Base-by-base conservation (phyloP, 2,888 invertebrate genomes). In the Mylabris sibirica region DNA sequence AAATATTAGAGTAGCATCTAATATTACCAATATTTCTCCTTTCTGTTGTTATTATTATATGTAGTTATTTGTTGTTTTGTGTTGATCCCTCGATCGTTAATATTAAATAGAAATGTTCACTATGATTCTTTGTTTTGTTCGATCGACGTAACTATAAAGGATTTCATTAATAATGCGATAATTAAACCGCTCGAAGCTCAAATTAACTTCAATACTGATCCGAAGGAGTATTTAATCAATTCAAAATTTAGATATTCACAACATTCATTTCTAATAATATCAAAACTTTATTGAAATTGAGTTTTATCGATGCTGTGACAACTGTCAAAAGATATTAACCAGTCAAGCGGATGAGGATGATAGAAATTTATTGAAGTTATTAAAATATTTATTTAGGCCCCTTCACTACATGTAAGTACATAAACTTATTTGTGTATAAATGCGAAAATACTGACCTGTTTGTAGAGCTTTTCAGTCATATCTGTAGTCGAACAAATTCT, bases 131-230 rank as follows among this genome's bases (percentile, higher is more conserved):
- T 11, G 4, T 53, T 3, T 53, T 53, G 22, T 53, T 53, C 3
- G 53, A 11, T 11, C 4, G 24, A 14, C 22, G 30, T 11, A 3
- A 24, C 20, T 57, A 57, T 61, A 61, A 61, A 61, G 17, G 61
- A 24, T 61, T 17, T 60, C 60, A 60, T 60, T n/a, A 35, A 61
- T 35, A 61, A 22, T 6, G 14, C 38, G 35, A 41, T 61, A 61
- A 61, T 61, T 61, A 17, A 41, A 41, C 14, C 14, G 8, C 26
- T 30, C 30, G 8, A 30, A 61, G 35, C 12, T 22, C 38, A 8
- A 8, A 12, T 61, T 41, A 22, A 41, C 24, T 35, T 38, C 61
- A 38, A 9, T 4, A 24, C n/a, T 20, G 14, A 41, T 2, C 12
- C 0, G 38, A 61, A 38, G 0, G 30, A 30, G 30, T 6, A 61